phyloP scores from a whole-genome alignment of 2,113 vertebrate species.

The Ascaphus truei region DNA sequence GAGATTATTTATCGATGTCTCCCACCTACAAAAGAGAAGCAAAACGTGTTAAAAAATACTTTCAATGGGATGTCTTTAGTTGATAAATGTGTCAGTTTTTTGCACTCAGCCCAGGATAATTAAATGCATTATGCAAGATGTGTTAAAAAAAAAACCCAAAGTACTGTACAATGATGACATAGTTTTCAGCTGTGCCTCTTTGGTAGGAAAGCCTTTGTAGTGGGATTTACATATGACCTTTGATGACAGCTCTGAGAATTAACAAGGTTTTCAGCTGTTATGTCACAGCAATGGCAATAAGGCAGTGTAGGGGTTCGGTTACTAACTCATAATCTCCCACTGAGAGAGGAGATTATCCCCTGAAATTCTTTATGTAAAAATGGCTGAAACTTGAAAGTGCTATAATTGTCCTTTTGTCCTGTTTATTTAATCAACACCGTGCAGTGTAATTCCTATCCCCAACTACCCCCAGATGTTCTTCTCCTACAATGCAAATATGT shows the following conservation, averaged over 20 bases:
- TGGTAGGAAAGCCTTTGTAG: no score
- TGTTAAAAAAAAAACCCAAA: no score
- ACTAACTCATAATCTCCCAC: conserved; percentile 20
- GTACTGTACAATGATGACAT: no score
- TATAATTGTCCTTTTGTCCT: conserved; percentile 5
- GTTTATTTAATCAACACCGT: conserved; percentile 28
- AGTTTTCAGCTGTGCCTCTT: not conserved
- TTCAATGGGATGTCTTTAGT: no score
- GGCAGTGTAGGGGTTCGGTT: conserved; percentile 7
- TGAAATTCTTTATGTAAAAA: conserved; percentile 29
- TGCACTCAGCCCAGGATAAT: no score
- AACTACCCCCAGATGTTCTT: conserved; percentile 15
- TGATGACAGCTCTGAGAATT: conserved; percentile 1
- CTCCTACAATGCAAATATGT: not conserved
- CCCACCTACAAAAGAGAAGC: not conserved
- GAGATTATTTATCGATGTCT: not conserved
- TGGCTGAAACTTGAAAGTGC: conserved; percentile 11
- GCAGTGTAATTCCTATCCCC: not conserved
- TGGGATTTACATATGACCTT: conserved; percentile 18
- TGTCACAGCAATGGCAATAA: not conserved
- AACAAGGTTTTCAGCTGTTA: conserved; percentile 25
- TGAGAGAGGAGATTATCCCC: conserved; percentile 23
- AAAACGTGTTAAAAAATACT: no score
- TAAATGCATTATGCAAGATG: no score
- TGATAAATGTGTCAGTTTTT: no score